Evolutionary conservation across 2,797 vertebrate species (phyloP), one percentile per base, ranked within the genome.

Genomic region (Falco columbarius): DNA sequence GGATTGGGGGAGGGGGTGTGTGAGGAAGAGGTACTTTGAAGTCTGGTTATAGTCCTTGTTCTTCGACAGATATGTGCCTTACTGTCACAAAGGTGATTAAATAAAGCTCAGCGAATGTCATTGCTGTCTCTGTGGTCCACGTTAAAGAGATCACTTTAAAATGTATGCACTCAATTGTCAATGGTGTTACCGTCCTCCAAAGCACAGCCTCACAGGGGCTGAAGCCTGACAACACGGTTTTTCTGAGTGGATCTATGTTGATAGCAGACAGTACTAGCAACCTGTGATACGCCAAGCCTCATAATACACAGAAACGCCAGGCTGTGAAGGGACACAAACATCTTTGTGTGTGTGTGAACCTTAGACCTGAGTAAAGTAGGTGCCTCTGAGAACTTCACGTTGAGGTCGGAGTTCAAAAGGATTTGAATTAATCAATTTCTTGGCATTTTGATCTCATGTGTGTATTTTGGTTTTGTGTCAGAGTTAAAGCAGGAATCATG

Each of bases 61-160:
- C 88, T 91, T 36, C 38, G 54, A 23, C 79, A 92, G 91, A 89
- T 85, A 17, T 1, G 8, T 91, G 95, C 84, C 90, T 88, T 38
- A 21, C 84, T 92, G 96, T 95, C 84, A n/a, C 18, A 12, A 62
- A n/a, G 81, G 21, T 95, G 94, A 92, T 96, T 51, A 95, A 93
- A 95, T n/a, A 62, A 84, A 94, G 83, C 93, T 93, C 79, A 42
- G 89, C 0, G 4, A 40, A 17, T 16, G 81, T 83, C 47, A 10
- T 34, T 73, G 30, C 81, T 8, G 27, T 34, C 80, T 54, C 81
- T 5, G 3, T n/a, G 70, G 91, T 30, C 93, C 5, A 0, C 62
- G 79, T 62, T 46, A 66, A 82, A 80, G 82, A 89, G 74, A 81
- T 20, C 8, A 14, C 58, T 75, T 56, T 63, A 58, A 61, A 91